Evolutionary conservation across 2,797 vertebrate genomes (phyloP), one percentile per base, ranked within the genome.

Genomic region (Smutsia temminckii): DNA sequence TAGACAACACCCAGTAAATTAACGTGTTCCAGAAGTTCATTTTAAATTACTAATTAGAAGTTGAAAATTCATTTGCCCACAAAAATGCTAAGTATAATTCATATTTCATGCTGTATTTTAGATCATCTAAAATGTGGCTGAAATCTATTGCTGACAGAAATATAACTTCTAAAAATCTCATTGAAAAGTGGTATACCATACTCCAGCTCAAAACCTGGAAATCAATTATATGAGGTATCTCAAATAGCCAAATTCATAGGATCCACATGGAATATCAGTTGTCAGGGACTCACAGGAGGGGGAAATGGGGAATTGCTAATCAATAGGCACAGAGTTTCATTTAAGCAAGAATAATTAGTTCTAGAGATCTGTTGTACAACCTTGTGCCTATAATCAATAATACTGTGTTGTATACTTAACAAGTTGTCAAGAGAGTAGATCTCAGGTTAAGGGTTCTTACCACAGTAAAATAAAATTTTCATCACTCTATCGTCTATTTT

Each of bases 1-100:
- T 0, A 25, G 10, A 21, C 20, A 90, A 71, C 2, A 69, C 4
- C 29, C 9, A 71, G 72, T 27, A 77, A 75, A 77, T 51, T 49
- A 81, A 68, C 42, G 49, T 23, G 11, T 57, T 53, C 61, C 29
- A 21, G 71, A 77, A 51, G 46, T 83, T 91, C 37, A 95, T 64
- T 75, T 17, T 68, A 94, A 93, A 23, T 89, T 68, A 75, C 66
- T 85, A 61, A 37, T 72, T 61, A 85, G 37, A 94, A 92, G 40
- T 37, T 74, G n/a, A 92, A 55, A 85, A 72, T 93, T 40, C n/a
- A 78, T 55, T 83, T 69, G 6, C 18, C 17, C n/a, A 83, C 6
- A 69, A 75, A 86, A 86, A 80, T 68, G 21, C 37, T 78, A 51
- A 83, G 46, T 74, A 59, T 61, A 83, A 49, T 46, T 84, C 69